Evolutionary conservation across 2,113 vertebrate genomes (phyloP).

Genomic region (Nicator chloris): DNA sequence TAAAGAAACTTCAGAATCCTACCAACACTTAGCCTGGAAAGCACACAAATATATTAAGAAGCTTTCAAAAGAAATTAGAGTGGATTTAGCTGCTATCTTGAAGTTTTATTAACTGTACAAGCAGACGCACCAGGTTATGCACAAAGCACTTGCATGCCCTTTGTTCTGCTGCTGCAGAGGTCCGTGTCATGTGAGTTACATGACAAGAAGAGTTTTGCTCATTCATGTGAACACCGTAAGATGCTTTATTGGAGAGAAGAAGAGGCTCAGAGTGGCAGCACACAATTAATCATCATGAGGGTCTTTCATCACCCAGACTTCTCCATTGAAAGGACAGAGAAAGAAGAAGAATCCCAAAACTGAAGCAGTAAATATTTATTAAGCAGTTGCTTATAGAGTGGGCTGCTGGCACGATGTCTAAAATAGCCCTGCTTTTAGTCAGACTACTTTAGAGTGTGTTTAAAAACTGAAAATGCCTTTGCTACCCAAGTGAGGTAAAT

Average conservation of each 20-base stretch:
- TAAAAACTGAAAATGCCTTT: background rate
- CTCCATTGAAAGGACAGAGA: background rate
- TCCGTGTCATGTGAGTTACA: accelerated
- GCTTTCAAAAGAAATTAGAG: background rate
- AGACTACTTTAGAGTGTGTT: background rate
- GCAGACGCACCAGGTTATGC: accelerated
- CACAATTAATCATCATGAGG: background rate
- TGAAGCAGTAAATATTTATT: background rate
- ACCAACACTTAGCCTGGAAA: background rate
- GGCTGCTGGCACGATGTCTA: background rate
- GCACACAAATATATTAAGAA: background rate
- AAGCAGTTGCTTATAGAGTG: background rate
- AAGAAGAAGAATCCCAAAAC: background rate
- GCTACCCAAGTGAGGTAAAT: background rate
- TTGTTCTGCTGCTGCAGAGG: background rate
- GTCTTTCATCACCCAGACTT: background rate
- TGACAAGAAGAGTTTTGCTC: background rate
- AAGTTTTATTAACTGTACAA: background rate
- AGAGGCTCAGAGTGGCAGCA: background rate
- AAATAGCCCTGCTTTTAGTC: background rate
- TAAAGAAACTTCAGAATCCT: background rate
- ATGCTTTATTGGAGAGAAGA: background rate
- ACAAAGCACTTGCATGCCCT: background rate
- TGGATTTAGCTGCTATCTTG: background rate
- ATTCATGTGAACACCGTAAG: background rate